Evolutionary conservation across 2,888 invertebrate genomes (phyloP), one percentile per base, ranked within the genome.

Genomic region (Eupelmus urozonus): DNA sequence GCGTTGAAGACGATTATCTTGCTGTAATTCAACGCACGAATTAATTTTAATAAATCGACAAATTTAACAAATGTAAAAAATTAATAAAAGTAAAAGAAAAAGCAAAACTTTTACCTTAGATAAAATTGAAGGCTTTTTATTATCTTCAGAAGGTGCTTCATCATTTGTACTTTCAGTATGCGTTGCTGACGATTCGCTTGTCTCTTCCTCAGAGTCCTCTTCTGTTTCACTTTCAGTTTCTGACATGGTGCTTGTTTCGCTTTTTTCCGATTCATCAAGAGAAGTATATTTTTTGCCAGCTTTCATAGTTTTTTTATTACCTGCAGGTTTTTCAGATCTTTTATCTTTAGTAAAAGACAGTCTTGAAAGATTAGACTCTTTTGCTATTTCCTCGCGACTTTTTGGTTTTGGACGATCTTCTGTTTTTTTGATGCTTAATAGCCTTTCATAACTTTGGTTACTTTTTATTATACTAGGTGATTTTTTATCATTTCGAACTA

Each of bases 81-180:
- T n/a, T n/a, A n/a, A n/a, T n/a, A n/a, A n/a, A n/a, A n/a, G n/a
- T n/a, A n/a, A n/a, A n/a, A n/a, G n/a, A n/a, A n/a, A n/a, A n/a
- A n/a, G n/a, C n/a, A n/a, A n/a, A n/a, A n/a, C n/a, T n/a, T 34
- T 34, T 71, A 73, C 70, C 34, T 74, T n/a, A n/a, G n/a, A n/a
- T n/a, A n/a, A n/a, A n/a, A n/a, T n/a, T n/a, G n/a, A n/a, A n/a
- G n/a, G n/a, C n/a, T n/a, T n/a, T n/a, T n/a, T n/a, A n/a, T n/a
- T n/a, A n/a, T n/a, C 20, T 25, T 74, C 57, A 0, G 40, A 57
- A 27, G n/a, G 29, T 11, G n/a, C 65, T 23, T 82, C 82, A 29
- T 82, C 83, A 20, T 79, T 76, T 0, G 76, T 72, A 1, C 80
- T 81, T 57, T 81, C 81, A 2, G 82, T 80, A 0, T 65, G 88